Percentiles rank a stretch among this genome's conserved stretches.
phyloP scores from a whole-genome alignment of 2,113 vertebrate genomes.

The Meriones unguiculatus region DNA sequence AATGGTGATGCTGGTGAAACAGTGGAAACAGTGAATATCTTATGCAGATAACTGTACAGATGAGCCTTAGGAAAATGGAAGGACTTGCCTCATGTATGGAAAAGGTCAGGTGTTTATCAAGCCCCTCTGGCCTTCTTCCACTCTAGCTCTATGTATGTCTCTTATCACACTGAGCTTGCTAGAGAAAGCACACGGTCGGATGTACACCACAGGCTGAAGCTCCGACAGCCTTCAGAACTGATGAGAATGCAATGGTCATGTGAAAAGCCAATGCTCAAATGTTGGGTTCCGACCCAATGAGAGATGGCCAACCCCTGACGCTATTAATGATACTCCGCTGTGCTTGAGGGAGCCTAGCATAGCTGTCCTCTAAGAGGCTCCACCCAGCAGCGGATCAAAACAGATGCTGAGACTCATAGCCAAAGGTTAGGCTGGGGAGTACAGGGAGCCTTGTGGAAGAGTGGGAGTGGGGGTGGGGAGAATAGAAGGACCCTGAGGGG shows the following conservation, averaged over 20 bases:
- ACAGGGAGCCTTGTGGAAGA: too few relatives aligned
- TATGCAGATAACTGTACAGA: background rate
- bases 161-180: background rate
- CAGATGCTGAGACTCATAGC: too few relatives aligned
- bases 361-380: too few relatives aligned
- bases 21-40: background rate
- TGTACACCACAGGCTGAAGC: conserved; percentile 19
- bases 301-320: too few relatives aligned
- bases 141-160: background rate
- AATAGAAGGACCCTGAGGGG: too few relatives aligned
- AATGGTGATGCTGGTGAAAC: background rate
- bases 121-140: background rate
- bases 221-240: conserved; percentile 37
- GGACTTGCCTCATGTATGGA: background rate
- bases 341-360: too few relatives aligned
- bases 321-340: too few relatives aligned
- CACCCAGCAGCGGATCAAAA: too few relatives aligned
- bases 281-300: background rate
- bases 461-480: too few relatives aligned
- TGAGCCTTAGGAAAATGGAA: background rate
- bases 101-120: background rate
- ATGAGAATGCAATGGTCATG: background rate
- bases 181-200: background rate
- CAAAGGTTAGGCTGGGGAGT: too few relatives aligned
- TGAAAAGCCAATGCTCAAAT: conserved; percentile 21